Evolutionary conservation across 2,113 vertebrate genomes (phyloP), one percentile per base, ranked within the genome.

Genomic region (Nasalis larvatus): DNA sequence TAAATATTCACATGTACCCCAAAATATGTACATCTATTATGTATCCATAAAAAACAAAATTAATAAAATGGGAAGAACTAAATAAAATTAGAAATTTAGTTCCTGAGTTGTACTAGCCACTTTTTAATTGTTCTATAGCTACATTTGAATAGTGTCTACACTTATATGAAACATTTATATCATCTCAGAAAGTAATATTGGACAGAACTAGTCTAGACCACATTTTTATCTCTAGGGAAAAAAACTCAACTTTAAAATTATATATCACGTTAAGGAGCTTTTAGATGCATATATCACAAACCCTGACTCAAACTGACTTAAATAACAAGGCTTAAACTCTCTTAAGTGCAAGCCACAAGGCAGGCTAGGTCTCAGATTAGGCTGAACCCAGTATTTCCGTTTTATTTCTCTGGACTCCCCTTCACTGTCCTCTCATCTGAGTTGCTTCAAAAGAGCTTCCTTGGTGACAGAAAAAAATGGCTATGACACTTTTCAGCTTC

Each of bases 51-150:
- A 47, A 30, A 73, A 42, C 13, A 73, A 73, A 47, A 32, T 4
- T 18, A 77, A 47, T 14, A 18, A 77, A 47, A 47, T 2, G 27
- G 42, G 73, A 42, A 37, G 92, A 94, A 89, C 9, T 32, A 66
- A 89, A 82, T 68, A 77, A 82, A 86, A 82, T 84, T 27, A 60
- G 40, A 87, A 97, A 88, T 47, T 66, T 49, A 91, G 25, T 37
- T 82, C 37, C n/a, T 89, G 21, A 58, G n/a, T 32, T 32, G 6
- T 37, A 56, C 6, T 76, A 71, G 16, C 4, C 18, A 77, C 37
- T 56, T 81, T 81, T 89, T 37, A 91, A 4, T 58, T 74, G 21
- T 18, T 85, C 56, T 68, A 12, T 23, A 63, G 13, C 30, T 20
- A 81, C 17, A 54, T 52, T 49, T 68, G 30, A 20, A 91, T 11